Base-by-base conservation (phyloP, 2,113 vertebrate genomes). In the Pleuronectes platessa region DNA sequence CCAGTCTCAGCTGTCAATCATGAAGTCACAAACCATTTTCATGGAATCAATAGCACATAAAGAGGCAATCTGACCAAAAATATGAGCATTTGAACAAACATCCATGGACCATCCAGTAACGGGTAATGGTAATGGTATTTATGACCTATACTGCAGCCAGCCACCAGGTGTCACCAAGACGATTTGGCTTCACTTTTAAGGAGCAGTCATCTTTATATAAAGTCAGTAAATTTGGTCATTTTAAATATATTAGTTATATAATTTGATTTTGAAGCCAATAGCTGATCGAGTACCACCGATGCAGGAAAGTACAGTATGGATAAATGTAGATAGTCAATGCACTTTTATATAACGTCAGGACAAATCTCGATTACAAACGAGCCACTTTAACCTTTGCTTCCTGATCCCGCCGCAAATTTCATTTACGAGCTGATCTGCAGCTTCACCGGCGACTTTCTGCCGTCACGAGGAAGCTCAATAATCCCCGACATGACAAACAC, bases 401-500 rank as follows among this genome's bases (percentile, higher is more conserved):
- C 17, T 47, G 63, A 73, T 83, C 45, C 66, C 55, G 47, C 24
- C 20, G 42, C 37, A 49, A n/a, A 23, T 71, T 64, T 60, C 53
- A 75, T 67, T 73, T 17, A 61, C 71, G 13, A 21, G 65, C 37
- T 14, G 6, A 70, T 26, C 31, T 27, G 24, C 53, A 13, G 37
- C 51, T 71, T 70, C 56, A 60, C 35, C 65, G 62, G 58, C 61
- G 49, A 11, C 56, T 24, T 26, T 60, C 55, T 66, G n/a, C 73
- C 60, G 72, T 64, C 70, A 76, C 0, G n/a, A 47, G 68, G 56
- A 56, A 17, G 53, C 71, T 61, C 51, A 56, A 49, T 80, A 86
- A 75, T 76, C 68, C 77, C 27, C 58, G 77, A 61, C 67, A 69
- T 17, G 71, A 68, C 72, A 67, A 61, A 68, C 78, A 74, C 54